Evolutionary conservation across 2,113 vertebrate species (phyloP).

Genomic region (Oryzias woworae): DNA sequence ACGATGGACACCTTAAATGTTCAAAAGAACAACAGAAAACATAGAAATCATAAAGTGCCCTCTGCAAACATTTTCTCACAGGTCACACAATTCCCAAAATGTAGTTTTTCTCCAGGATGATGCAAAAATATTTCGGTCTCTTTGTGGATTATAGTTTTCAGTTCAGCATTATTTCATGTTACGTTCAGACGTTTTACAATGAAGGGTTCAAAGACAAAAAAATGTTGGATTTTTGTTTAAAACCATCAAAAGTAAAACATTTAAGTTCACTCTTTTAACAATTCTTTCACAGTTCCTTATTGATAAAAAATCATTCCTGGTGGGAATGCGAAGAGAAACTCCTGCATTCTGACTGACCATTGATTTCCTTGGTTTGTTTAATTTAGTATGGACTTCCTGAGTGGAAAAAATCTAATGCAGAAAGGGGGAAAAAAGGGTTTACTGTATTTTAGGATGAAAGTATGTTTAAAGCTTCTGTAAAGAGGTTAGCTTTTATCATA

Average conservation of each 20-base stretch:
- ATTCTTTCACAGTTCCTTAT: too few species aligned
- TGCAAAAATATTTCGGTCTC: neutral
- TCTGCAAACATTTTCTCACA: constrained; percentile 12
- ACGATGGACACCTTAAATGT: constrained; percentile 14
- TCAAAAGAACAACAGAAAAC: neutral
- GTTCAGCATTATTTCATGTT: neutral
- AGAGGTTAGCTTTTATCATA: too few species aligned
- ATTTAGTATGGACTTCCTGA: neutral
- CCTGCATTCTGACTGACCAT: neutral
- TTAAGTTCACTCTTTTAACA: too few species aligned
- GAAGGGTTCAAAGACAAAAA: neutral
- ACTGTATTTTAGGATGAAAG: too few species aligned
- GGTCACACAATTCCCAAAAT: neutral
- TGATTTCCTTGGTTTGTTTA: constrained; percentile 5
- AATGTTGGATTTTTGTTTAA: neutral
- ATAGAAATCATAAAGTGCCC: constrained; percentile 19
- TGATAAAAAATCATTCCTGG: too few species aligned
- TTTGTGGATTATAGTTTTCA: neutral
- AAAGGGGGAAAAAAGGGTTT: neutral
- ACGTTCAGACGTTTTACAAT: too few species aligned
- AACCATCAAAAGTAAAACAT: neutral
- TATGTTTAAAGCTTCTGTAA: constrained; percentile 3
- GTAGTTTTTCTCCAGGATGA: neutral
- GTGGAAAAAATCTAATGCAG: constrained; percentile 2
- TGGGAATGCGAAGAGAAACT: neutral